These are phyloP conservation scores for Cryptocephalus primarius DNA, from an alignment of 2,888 invertebrate species.

Conservation along the genomic window DNA sequence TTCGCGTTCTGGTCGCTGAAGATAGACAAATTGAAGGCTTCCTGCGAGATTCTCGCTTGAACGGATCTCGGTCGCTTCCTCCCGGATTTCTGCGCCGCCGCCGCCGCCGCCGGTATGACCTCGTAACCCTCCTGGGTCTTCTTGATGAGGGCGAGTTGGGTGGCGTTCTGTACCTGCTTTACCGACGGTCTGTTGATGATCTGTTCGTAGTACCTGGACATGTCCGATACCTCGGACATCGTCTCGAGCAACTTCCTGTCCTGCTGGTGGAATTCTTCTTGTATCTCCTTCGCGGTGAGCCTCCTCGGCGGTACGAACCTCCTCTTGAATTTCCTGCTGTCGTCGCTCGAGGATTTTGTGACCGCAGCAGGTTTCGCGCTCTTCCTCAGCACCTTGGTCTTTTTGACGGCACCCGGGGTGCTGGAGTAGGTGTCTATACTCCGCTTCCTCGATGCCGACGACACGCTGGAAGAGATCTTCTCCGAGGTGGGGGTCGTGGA, in stretches of 20 bases:
- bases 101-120: constrained; percentile 7
- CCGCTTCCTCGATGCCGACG: constrained; percentile 2
- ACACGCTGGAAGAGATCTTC: background rate
- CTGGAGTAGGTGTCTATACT: background rate
- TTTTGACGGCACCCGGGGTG: background rate
- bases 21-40: constrained; percentile 13
- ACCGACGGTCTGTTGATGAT: constrained; percentile 26
- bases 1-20: constrained; percentile 21
- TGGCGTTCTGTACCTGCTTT: constrained; percentile 23
- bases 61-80: constrained; percentile 5
- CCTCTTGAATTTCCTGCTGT: background rate
- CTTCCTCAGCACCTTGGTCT: background rate
- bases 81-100: background rate
- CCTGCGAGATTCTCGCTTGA: constrained; percentile 6
- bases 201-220: constrained; percentile 20
- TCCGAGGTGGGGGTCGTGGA: background rate
- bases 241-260: constrained; percentile 21
- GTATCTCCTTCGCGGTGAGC: constrained; percentile 24
- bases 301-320: constrained; percentile 20
- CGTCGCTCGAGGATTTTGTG: background rate
- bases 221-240: constrained; percentile 12
- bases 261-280: constrained; percentile 24
- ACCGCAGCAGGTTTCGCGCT: background rate
- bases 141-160: constrained; percentile 22
- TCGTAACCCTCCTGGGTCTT: constrained; percentile 25